phyloP scores from a whole-genome alignment of 1,140 invertebrate species.

The Bicyclus anynana region DNA sequence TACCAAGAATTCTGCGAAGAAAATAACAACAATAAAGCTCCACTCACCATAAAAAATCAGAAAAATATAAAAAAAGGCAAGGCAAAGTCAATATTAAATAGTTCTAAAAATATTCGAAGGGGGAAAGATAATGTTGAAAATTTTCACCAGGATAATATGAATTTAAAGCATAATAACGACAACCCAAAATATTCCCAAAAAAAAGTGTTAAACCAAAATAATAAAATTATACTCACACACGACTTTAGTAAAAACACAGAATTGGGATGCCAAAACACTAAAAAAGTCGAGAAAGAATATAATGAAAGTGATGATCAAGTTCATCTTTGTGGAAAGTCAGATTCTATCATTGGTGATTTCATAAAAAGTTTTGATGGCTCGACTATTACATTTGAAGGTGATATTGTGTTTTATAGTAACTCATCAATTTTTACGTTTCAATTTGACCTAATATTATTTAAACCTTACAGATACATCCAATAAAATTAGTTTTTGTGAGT shows the following conservation, averaged over 20 bases:
- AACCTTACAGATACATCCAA: not conserved
- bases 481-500: not conserved
- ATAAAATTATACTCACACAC: not conserved
- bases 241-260: not conserved
- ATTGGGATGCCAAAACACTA: not conserved
- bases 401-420: not conserved
- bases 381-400: not conserved
- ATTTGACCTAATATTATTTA: too few relatives aligned
- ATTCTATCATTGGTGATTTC: not conserved
- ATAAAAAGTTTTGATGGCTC: not conserved
- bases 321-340: not conserved
- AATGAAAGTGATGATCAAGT: not conserved
- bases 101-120: too few relatives aligned
- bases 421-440: not conserved
- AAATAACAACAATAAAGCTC: not conserved
- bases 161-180: not conserved
- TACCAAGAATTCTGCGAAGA: constrained; percentile 8
- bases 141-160: not conserved
- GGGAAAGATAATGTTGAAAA: not conserved
- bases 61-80: not conserved
- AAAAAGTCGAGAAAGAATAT: not conserved
- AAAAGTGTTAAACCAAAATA: not conserved
- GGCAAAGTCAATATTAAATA: too few relatives aligned
- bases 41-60: not conserved
- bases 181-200: not conserved